phyloP scores from a whole-genome alignment of 2,888 invertebrate species.

The Aporophyla nigra region DNA sequence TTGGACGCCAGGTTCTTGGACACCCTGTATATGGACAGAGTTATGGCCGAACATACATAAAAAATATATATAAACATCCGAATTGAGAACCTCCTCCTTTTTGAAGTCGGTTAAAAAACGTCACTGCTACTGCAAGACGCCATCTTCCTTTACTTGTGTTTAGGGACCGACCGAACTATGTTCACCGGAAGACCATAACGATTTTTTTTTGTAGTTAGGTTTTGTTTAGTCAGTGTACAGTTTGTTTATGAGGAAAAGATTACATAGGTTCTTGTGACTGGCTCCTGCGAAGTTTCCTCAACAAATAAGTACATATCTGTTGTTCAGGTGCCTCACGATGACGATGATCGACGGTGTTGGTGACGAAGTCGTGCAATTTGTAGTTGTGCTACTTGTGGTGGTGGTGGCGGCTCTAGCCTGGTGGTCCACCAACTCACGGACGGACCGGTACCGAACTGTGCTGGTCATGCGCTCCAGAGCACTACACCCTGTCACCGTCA shows the following conservation, averaged over 20 bases:
- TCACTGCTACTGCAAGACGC: neutral
- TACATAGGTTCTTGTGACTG: neutral
- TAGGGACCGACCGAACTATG: neutral
- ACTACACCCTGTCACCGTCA: conserved; percentile 83
- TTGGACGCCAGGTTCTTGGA: too few relatives aligned
- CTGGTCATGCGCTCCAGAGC: conserved; percentile 91
- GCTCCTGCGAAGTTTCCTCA: neutral
- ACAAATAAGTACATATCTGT: conserved; percentile 30
- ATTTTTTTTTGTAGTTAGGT: too few relatives aligned
- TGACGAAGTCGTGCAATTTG: conserved; percentile 95
- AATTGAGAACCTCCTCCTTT: too few relatives aligned
- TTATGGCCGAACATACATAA: too few relatives aligned
- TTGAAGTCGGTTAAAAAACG: too few relatives aligned
- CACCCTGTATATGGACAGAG: too few relatives aligned
- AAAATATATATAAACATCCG: too few relatives aligned
- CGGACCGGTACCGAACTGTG: conserved; percentile 93
- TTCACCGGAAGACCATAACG: neutral
- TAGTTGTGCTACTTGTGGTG: conserved; percentile 89
- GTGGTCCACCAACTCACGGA: conserved; percentile 94
- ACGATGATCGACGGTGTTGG: conserved; percentile 95
- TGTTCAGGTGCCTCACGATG: conserved; percentile 88
- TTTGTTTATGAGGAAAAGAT: neutral
- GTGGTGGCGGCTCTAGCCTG: conserved; percentile 93
- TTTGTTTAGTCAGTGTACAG: neutral
- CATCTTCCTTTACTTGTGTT: neutral